Evolutionary conservation across 2,888 invertebrate genomes (phyloP), one percentile per base, ranked within the genome.

Genomic region (Cylindroiulus punctatus): DNA sequence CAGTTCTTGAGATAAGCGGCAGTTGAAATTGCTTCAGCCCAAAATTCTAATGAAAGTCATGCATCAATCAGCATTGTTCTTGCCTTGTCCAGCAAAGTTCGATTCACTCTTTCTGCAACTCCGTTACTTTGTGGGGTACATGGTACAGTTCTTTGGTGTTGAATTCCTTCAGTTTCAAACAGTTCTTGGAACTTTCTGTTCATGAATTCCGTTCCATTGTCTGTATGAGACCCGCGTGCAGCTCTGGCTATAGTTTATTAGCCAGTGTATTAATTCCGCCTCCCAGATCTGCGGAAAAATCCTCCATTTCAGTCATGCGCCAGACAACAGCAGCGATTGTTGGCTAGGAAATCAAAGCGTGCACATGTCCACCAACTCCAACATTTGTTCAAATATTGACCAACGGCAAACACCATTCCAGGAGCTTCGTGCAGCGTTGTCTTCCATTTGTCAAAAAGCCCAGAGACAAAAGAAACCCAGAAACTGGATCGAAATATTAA

Each of bases 61-160:
- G 44, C 57, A 86, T 85, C 85, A 19, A 85, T 85, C 8, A 85
- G 40, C 76, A 85, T 65, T 32, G 85, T 40, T n/a, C 85, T 65
- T 40, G 85, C 57, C 1, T n/a, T 76, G 32, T 85, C 85, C 26
- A 85, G 19, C 32, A 85, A 19, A 14, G n/a, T 65, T n/a, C 32
- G 30, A 76, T 85, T 85, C 12, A 36, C 65, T 10, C 85, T 22
- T 32, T 85, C 85, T 0, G 52, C 85, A 0, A 85, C 76, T 19
- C 85, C 85, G n/a, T 85, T 85, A 22, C 76, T 76, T 32, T 85
- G 85, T 22, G 85, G 85, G 2, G 85, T 30, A 30, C 30, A 85
- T 22, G 32, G 17, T 76, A 36, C 76, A 1, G 85, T 85, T 19
- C 30, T 30, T 32, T 65, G 52, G 3, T 65, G 85, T 65, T 3